These are phyloP conservation scores for Lophura swinhoii DNA, from an alignment of 2,797 vertebrate genomes.

Conservation along the genomic window DNA sequence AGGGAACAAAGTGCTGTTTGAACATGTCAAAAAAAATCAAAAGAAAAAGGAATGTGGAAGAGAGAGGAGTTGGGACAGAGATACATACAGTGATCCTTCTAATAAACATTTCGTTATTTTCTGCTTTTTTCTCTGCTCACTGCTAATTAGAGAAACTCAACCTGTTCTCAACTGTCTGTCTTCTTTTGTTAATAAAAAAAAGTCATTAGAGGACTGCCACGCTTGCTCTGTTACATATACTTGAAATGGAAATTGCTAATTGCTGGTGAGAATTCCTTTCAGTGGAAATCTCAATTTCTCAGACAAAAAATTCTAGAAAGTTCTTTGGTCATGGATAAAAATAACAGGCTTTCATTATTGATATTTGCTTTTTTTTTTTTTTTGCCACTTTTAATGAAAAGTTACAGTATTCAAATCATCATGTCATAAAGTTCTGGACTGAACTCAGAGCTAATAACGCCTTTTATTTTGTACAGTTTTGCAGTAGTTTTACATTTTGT, in stretches of 20 bases:
- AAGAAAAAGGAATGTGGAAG: not conserved
- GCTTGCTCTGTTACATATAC: not conserved
- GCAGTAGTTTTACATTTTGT: not conserved
- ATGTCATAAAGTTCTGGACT: not conserved
- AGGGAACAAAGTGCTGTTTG: slow-evolving; percentile 58
- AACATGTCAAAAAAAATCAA: slow-evolving; percentile 11
- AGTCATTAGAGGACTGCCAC: slow-evolving; percentile 17
- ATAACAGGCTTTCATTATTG: not conserved
- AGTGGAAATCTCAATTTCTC: not conserved
- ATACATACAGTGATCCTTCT: not conserved
- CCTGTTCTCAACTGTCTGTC: slow-evolving; percentile 23
- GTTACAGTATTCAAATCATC: not conserved
- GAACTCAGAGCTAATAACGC: not conserved
- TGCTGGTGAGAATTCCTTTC: not conserved
- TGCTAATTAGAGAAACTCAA: slow-evolving; percentile 42
- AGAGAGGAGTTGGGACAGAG: not conserved
- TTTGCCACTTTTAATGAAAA: not conserved
- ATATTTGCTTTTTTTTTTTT: not conserved
- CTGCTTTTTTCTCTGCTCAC: not conserved
- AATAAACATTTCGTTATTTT: slow-evolving; percentile 41
- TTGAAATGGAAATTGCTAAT: slow-evolving; percentile 31
- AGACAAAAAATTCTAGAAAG: not conserved
- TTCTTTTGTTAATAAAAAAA: slow-evolving; percentile 21
- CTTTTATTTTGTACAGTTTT: slow-evolving; percentile 29
- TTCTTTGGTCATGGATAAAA: not conserved